These are phyloP conservation scores for Lepilemur septentrionalis DNA, from an alignment of 2,797 vertebrate genomes.

Conservation along the genomic window DNA sequence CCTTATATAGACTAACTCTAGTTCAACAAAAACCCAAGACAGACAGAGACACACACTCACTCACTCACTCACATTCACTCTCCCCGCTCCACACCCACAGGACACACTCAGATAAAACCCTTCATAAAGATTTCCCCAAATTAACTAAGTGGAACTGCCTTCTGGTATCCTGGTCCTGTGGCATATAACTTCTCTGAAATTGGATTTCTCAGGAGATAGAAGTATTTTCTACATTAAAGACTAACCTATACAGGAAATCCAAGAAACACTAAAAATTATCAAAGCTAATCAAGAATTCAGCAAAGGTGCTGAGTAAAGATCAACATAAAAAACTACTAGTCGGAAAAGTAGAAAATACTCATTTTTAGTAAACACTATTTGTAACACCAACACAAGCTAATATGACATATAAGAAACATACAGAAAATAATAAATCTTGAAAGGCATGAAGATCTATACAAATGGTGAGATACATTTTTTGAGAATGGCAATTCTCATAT, in stretches of 20 bases:
- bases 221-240: conserved; percentile 31
- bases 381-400: background rate
- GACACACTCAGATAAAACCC: background rate
- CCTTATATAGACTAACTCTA: background rate
- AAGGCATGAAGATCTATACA: background rate
- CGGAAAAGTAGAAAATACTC: background rate
- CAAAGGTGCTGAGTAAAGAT: background rate
- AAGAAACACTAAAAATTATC: background rate
- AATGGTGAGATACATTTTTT: background rate
- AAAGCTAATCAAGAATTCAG: conserved; percentile 28
- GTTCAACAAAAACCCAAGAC: background rate
- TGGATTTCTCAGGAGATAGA: background rate
- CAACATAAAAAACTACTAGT: background rate
- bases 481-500: background rate
- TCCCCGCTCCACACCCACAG: background rate
- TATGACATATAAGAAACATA: background rate
- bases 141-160: background rate
- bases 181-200: background rate
- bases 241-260: background rate
- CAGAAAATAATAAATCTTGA: conserved; percentile 6
- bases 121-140: background rate
- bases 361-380: background rate
- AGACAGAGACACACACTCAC: background rate
- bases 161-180: background rate
- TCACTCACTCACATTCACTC: too few relatives aligned